Conservation (phyloP, 92 coral and sea anemone species). For the Paramuricea clavata region DNA sequence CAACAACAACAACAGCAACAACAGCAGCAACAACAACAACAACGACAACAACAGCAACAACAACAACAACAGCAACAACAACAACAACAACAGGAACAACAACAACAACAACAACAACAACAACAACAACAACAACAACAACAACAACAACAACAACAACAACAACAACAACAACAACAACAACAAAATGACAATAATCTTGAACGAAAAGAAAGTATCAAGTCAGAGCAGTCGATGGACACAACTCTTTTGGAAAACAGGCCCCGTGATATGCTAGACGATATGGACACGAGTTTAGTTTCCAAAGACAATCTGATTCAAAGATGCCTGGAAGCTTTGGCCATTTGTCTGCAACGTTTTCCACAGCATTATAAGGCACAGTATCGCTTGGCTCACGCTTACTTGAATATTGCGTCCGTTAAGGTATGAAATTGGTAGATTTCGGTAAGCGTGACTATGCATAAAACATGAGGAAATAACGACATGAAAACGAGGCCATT, state of each 20-base stretch:
- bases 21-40: neutral
- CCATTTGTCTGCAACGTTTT: slow-evolving; percentile 87
- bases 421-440: slow-evolving; percentile 69
- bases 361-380: slow-evolving; percentile 99
- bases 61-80: neutral
- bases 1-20: neutral
- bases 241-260: neutral
- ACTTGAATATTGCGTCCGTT: slow-evolving; percentile 74
- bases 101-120: neutral
- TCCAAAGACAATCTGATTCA: slow-evolving; percentile 78
- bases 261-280: neutral
- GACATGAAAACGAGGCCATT: too few relatives aligned
- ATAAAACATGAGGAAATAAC: too few relatives aligned
- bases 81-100: slow-evolving; percentile 7
- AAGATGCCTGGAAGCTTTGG: slow-evolving; percentile 81
- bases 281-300: slow-evolving; percentile 60
- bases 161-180: neutral
- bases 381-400: slow-evolving; percentile 90
- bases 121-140: neutral
- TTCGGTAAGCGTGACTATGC: neutral
- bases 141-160: slow-evolving; percentile 2
- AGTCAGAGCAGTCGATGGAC: neutral
- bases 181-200: neutral
- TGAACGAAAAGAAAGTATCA: neutral
- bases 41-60: neutral